Percentiles rank a stretch among this genome's conserved stretches.
Evolutionary conservation across 92 coral and sea anemone genomes (phyloP).

Genomic region (Epizoanthus illoricatus): DNA sequence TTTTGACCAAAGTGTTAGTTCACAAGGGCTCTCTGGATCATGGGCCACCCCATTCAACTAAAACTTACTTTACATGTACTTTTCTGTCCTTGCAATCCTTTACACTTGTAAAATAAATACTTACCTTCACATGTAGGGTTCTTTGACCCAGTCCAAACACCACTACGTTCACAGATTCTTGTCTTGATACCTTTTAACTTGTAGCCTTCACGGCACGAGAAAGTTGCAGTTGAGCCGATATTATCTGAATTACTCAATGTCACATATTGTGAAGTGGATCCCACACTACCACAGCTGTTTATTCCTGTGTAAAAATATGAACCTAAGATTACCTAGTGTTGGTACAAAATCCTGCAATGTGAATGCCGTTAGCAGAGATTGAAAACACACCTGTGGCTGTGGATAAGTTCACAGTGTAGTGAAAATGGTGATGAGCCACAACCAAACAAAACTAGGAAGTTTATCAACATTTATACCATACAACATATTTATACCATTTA

Average conservation of each 20-base stretch:
- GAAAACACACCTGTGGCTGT: no score
- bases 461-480: no score
- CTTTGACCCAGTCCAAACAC: slow-evolving; percentile 43
- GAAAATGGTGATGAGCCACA: no score
- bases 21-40: no score
- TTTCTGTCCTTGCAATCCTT: no score
- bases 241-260: not conserved
- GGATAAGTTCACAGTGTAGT: no score
- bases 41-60: no score
- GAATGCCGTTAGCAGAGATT: no score
- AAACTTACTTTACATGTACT: not conserved
- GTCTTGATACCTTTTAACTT: slow-evolving; percentile 26
- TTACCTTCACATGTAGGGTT: slow-evolving; percentile 63
- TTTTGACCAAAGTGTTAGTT: no score
- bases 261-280: slow-evolving; percentile 1
- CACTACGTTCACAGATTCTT: slow-evolving; percentile 48
- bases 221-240: slow-evolving; percentile 47
- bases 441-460: no score
- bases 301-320: slow-evolving; percentile 26
- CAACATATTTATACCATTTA: no score
- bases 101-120: not conserved
- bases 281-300: slow-evolving; percentile 40
- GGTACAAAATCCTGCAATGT: no score
- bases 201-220: slow-evolving; percentile 47
- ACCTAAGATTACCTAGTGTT: not conserved